phyloP scores from a whole-genome alignment of 2,113 vertebrate species.

The Atrichornis clamosus region DNA sequence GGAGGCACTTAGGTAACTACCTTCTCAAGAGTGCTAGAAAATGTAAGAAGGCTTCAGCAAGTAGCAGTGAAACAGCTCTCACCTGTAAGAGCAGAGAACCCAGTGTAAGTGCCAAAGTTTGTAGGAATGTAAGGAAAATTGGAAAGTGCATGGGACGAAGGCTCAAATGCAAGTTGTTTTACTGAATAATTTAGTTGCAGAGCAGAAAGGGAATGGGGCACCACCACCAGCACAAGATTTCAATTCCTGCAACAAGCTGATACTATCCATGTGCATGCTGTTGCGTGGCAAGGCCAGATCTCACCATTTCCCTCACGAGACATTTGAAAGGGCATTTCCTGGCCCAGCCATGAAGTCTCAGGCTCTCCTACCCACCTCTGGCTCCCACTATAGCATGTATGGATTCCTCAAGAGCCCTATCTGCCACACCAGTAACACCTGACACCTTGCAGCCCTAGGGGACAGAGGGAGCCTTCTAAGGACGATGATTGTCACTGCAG shows the following conservation, averaged over 20 bases:
- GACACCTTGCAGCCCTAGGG: neutral
- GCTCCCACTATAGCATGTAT: accelerated
- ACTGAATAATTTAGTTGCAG: neutral
- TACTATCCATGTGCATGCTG: accelerated
- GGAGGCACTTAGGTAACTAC: neutral
- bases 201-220: neutral
- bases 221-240: neutral
- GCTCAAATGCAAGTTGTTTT: neutral
- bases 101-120: neutral
- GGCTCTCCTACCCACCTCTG: neutral
- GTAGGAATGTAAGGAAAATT: neutral
- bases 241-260: neutral
- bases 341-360: neutral
- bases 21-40: neutral
- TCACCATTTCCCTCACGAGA: neutral
- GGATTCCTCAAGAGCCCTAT: neutral
- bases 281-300: neutral
- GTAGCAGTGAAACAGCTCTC: neutral
- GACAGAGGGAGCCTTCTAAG: neutral
- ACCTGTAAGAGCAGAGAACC: neutral
- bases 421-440: neutral
- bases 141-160: neutral
- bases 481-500: neutral
- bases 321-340: neutral
- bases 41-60: neutral